Evolutionary conservation across 1,140 invertebrate species (phyloP).

Genomic region (Harlomillsia oculata): DNA sequence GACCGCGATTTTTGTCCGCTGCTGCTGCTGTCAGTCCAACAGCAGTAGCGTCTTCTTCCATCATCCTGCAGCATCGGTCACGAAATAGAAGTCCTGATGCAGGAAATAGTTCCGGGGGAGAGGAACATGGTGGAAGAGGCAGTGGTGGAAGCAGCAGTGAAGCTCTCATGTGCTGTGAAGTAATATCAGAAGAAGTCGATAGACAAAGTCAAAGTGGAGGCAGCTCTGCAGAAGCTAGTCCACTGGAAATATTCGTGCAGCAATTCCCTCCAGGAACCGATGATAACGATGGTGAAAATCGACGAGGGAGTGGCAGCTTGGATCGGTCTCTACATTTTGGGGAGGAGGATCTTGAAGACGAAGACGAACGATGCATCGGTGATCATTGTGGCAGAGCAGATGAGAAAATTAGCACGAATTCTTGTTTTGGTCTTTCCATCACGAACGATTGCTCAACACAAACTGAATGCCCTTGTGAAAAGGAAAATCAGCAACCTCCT

Average conservation of each 20-base stretch:
- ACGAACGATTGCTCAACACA: conserved; percentile 23
- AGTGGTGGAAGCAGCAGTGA: conserved; percentile 33
- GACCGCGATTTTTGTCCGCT: conserved; percentile 34
- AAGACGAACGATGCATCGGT: too few relatives aligned
- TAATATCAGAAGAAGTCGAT: conserved; percentile 33
- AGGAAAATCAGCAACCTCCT: conserved; percentile 8
- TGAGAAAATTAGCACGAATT: too few relatives aligned
- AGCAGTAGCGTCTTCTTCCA: conserved; percentile 29
- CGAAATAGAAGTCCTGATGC: conserved; percentile 33
- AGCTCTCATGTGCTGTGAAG: conserved; percentile 31
- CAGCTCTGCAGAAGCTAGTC: conserved; percentile 32
- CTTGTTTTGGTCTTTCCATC: too few relatives aligned
- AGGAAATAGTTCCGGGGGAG: conserved; percentile 9
- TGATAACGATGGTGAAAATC: conserved; percentile 34
- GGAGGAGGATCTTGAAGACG: too few relatives aligned
- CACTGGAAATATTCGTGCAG: conserved; percentile 33
- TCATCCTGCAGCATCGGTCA: conserved; percentile 29
- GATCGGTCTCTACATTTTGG: too few relatives aligned
- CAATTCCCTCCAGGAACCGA: conserved; percentile 33
- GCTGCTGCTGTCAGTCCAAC: conserved; percentile 34
- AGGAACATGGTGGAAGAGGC: conserved; percentile 16
- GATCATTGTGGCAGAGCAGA: too few relatives aligned
- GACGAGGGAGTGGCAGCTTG: conserved; percentile 28
- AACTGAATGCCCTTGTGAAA: conserved; percentile 22
- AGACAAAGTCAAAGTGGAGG: conserved; percentile 27